Evolutionary conservation across 2,797 vertebrate species (phyloP).

Genomic region (Sebastes trivittatus): DNA sequence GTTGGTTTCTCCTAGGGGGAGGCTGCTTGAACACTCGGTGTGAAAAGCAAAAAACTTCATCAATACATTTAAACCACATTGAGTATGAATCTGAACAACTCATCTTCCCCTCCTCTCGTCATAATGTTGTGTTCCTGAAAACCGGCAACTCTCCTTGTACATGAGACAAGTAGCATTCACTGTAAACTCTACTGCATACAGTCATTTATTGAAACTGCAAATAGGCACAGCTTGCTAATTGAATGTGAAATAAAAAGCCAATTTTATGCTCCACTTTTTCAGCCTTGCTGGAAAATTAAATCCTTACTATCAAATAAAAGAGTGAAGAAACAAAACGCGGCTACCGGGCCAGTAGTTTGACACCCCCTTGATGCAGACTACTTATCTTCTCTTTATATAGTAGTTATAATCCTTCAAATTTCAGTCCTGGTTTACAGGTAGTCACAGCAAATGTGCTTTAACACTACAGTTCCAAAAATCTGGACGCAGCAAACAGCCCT

Average conservation of each 20-base stretch:
- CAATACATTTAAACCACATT: too few species aligned
- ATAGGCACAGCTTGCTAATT: not conserved
- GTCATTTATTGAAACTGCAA: not conserved
- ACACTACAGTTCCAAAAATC: not conserved
- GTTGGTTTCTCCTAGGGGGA: not conserved
- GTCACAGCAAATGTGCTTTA: not conserved
- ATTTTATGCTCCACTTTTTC: not conserved
- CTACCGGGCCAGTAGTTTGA: not conserved
- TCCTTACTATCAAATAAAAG: not conserved
- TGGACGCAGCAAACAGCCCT: not conserved
- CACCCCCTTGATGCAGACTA: not conserved
- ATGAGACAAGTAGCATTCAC: not conserved
- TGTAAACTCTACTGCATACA: not conserved
- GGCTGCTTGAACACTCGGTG: too few species aligned
- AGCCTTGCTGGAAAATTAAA: not conserved
- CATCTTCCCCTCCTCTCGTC: not conserved
- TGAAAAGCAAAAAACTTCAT: too few species aligned
- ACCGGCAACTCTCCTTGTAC: not conserved
- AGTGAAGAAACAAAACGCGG: too few species aligned
- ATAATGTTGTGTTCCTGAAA: not conserved
- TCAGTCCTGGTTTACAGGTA: too few species aligned
- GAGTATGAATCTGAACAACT: too few species aligned
- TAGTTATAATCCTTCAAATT: not conserved
- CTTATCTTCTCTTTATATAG: not conserved
- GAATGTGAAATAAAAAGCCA: not conserved